Conservation (phyloP, 1,140 invertebrate species). For the Holotrichia oblita region DNA sequence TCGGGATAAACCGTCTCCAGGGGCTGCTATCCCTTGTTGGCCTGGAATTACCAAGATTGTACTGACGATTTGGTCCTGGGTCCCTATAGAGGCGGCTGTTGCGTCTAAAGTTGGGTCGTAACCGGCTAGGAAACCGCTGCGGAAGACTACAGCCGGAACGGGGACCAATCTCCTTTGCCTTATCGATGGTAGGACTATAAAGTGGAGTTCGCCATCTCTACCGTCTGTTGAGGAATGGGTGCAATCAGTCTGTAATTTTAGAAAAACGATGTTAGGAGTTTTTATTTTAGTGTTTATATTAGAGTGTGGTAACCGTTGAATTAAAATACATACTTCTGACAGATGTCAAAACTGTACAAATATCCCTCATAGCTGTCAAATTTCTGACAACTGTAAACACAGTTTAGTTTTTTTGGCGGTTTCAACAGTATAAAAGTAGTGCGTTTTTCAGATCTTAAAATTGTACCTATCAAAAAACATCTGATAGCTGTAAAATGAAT, state of each 20-base stretch:
- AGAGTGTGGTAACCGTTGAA: too few relatives aligned
- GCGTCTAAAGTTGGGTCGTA: slow-evolving; percentile 85
- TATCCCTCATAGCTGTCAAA: too few relatives aligned
- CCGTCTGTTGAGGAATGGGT: slow-evolving; percentile 73
- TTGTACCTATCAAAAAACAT: too few relatives aligned
- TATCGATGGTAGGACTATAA: slow-evolving; percentile 80
- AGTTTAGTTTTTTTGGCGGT: too few relatives aligned
- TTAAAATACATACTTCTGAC: too few relatives aligned
- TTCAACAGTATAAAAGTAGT: too few relatives aligned
- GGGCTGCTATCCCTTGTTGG: slow-evolving; percentile 67
- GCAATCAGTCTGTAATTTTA: slow-evolving; percentile 74
- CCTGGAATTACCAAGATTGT: slow-evolving; percentile 80
- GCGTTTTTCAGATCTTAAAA: too few relatives aligned
- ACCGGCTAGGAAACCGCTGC: slow-evolving; percentile 78
- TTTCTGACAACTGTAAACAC: too few relatives aligned
- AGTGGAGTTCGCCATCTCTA: slow-evolving; percentile 84
- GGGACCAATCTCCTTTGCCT: slow-evolving; percentile 80
- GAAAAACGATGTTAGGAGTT: too few relatives aligned
- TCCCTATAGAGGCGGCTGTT: slow-evolving; percentile 78
- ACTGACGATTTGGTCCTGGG: slow-evolving; percentile 74
- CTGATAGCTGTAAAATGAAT: too few relatives aligned
- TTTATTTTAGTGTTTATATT: too few relatives aligned
- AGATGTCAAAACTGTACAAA: too few relatives aligned
- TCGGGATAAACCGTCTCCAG: slow-evolving; percentile 77
- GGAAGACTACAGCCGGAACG: slow-evolving; percentile 82